Percentiles rank a stretch among this genome's conserved stretches.
Conservation (phyloP, 1,140 invertebrate genomes). For the Solenopsis invicta region DNA sequence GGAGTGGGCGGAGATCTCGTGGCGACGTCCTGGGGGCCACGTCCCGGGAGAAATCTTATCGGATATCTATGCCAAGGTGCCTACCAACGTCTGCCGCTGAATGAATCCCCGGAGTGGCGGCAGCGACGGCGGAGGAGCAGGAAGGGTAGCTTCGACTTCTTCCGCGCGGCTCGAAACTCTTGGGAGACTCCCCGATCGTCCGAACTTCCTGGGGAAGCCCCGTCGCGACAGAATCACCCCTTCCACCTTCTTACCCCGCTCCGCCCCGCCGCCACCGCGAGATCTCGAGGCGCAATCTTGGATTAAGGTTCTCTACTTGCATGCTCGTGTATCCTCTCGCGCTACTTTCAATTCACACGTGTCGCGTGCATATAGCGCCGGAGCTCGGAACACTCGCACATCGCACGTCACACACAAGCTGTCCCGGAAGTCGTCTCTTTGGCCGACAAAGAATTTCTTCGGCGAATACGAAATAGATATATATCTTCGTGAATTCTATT, state of each 20-base stretch:
- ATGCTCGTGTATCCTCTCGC: slow-evolving; percentile 16
- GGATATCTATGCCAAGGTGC: slow-evolving; percentile 72
- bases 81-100: slow-evolving; percentile 52
- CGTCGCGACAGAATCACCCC: not conserved
- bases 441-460: not conserved
- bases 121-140: not conserved
- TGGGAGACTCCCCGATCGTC: slow-evolving; percentile 8
- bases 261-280: too few relatives aligned
- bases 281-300: slow-evolving; percentile 67
- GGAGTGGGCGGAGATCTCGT: not conserved
- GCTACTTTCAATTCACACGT: slow-evolving; percentile 39
- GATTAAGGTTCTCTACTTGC: slow-evolving; percentile 64
- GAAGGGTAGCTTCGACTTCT: slow-evolving; percentile 22
- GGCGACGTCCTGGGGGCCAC: slow-evolving; percentile 48
- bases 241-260: not conserved
- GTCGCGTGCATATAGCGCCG: not conserved
- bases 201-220: slow-evolving; percentile 38
- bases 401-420: slow-evolving; percentile 9
- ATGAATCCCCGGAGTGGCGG: slow-evolving; percentile 48
- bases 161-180: slow-evolving; percentile 63
- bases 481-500: slow-evolving; percentile 7
- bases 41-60: slow-evolving; percentile 76
- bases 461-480: slow-evolving; percentile 11
- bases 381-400: slow-evolving; percentile 11
- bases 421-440: slow-evolving; percentile 29